phyloP scores from a whole-genome alignment of 2,113 vertebrate genomes.

The Microtus oregoni region DNA sequence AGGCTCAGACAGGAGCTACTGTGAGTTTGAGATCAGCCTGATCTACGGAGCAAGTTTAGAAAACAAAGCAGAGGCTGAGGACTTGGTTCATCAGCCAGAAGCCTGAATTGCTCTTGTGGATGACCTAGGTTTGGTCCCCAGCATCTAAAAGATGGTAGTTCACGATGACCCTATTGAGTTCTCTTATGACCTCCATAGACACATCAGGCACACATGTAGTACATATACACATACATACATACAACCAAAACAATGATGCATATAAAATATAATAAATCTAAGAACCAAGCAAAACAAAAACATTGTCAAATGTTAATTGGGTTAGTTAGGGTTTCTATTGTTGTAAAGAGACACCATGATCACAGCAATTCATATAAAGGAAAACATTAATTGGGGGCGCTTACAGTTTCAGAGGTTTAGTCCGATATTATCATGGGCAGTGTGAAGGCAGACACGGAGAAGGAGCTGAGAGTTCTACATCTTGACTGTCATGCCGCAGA shows the following conservation, averaged over 20 bases:
- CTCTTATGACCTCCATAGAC: neutral
- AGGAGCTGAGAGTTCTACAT: no score
- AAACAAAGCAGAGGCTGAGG: neutral
- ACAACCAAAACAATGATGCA: neutral
- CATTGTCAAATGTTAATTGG: no score
- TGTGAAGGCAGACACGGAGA: no score
- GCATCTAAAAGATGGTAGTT: neutral
- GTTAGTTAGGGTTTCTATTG: no score
- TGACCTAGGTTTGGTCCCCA: neutral
- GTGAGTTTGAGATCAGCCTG: no score
- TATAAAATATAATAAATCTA: neutral
- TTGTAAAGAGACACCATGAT: neutral
- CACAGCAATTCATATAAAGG: no score
- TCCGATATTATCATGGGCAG: no score
- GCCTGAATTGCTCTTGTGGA: neutral
- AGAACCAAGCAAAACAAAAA: neutral
- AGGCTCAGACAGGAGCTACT: neutral
- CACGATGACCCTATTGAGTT: neutral
- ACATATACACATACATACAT: neutral
- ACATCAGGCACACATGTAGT: neutral
- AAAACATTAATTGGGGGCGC: no score
- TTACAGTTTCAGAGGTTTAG: no score
- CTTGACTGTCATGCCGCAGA: no score
- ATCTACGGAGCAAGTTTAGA: neutral
- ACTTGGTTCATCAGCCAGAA: neutral